phyloP scores from a whole-genome alignment of 2,113 vertebrate genomes.

The Campylomormyrus tamandua region DNA sequence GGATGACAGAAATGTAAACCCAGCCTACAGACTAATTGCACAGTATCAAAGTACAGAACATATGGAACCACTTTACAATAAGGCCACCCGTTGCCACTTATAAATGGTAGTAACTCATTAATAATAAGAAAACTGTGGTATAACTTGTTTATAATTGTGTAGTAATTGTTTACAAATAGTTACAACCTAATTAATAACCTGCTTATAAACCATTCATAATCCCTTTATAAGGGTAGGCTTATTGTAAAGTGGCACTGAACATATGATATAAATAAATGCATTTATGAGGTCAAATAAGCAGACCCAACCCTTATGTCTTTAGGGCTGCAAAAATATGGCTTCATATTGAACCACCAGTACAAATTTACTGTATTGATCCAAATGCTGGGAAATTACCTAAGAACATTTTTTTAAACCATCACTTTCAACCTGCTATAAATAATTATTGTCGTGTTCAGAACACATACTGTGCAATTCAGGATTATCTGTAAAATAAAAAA shows the following conservation, averaged over 20 bases:
- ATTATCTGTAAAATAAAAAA: background rate
- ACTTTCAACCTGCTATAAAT: background rate
- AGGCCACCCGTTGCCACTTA: no score
- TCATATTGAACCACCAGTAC: background rate
- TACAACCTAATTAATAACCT: no score
- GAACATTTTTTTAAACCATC: background rate
- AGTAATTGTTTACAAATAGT: no score
- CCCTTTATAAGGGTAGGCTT: no score
- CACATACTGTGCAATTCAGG: background rate
- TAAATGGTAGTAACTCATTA: no score
- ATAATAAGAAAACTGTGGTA: no score
- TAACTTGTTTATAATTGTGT: no score
- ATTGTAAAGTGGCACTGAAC: no score
- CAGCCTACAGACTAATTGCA: background rate
- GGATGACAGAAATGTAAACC: slow-evolving; percentile 30
- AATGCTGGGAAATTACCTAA: background rate
- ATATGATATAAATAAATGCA: background rate
- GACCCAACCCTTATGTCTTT: background rate
- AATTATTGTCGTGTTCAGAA: background rate
- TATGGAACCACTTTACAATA: background rate
- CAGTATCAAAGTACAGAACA: background rate
- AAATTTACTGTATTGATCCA: background rate
- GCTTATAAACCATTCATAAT: no score
- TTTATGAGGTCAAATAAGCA: background rate
- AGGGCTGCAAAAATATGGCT: background rate